Percentiles rank a stretch among this genome's conserved stretches.
Conservation (phyloP, 2,797 vertebrate genomes). For the Scolopax rusticola region DNA sequence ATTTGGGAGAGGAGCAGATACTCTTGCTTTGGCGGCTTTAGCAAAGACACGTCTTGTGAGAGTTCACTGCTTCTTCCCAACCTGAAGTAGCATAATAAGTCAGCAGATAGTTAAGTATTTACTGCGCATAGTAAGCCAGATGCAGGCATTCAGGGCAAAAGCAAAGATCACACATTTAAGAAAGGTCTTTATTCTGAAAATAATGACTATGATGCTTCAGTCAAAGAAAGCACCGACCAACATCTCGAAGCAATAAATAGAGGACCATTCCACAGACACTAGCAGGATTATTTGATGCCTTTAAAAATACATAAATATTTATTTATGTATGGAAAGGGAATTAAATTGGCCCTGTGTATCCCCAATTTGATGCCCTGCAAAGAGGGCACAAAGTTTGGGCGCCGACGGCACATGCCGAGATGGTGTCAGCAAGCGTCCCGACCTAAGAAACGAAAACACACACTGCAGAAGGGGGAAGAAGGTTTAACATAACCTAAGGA, state of each 20-base stretch:
- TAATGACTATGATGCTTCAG: neutral
- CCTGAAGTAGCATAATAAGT: neutral
- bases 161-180: neutral
- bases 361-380: neutral
- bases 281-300: neutral
- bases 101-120: neutral
- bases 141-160: neutral
- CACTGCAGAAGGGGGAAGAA: neutral
- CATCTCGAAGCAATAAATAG: neutral
- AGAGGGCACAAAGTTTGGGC: neutral
- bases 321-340: neutral
- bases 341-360: neutral
- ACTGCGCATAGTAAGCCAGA: neutral
- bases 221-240: neutral
- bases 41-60: rapidly evolving
- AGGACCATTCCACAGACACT: neutral
- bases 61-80: neutral
- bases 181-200: neutral
- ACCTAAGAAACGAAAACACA: neutral
- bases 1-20: neutral
- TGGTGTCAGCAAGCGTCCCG: rapidly evolving
- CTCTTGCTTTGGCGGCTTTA: neutral
- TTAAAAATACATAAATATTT: neutral
- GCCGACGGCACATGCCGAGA: neutral
- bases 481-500: neutral